A percentile compares a stretch with the other conserved stretches of the same genome.
Conservation (phyloP, 2,797 vertebrate species). For the Sebastes baramenuke region DNA sequence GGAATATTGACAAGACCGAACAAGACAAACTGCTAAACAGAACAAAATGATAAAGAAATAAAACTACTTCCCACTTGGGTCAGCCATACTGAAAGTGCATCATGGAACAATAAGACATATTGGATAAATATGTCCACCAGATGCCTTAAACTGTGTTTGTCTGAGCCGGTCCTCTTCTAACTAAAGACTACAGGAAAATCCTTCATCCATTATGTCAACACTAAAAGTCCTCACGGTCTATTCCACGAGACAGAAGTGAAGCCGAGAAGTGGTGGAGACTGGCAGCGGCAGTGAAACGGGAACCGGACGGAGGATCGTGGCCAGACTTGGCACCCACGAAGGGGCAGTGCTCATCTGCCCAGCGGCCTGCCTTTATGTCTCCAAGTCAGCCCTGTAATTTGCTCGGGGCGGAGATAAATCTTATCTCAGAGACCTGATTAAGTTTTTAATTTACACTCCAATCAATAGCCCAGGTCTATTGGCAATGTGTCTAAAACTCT, state of each 20-base stretch:
- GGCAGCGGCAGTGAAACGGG: constrained; percentile 4
- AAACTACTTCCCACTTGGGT: constrained; percentile 65
- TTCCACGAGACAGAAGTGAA: constrained; percentile 16
- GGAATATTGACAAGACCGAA: constrained; percentile 63
- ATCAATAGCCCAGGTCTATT: constrained; percentile 99
- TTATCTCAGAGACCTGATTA: constrained; percentile 96
- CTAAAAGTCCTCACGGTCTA: constrained; percentile 44
- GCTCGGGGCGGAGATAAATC: constrained; percentile 87
- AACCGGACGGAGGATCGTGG: constrained; percentile 17
- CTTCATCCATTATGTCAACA: constrained; percentile 53
- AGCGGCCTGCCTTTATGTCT: constrained; percentile 72
- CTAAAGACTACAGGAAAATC: constrained; percentile 45
- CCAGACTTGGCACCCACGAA: constrained; percentile 61
- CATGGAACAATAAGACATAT: constrained; percentile 61
- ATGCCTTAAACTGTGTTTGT: constrained; percentile 38
- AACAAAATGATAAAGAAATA: constrained; percentile 71
- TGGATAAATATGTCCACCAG: constrained; percentile 57
- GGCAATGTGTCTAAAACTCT: constrained; percentile 99
- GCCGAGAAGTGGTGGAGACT: constrained; percentile 12
- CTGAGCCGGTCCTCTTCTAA: constrained; percentile 27
- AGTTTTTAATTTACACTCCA: constrained; percentile 99
- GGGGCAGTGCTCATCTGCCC: constrained; percentile 72
- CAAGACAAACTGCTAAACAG: constrained; percentile 69
- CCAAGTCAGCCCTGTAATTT: constrained; percentile 82
- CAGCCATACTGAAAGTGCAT: constrained; percentile 58